Evolutionary conservation across 2,113 vertebrate species (phyloP).

Genomic region (Myrmophylax atrothorax): DNA sequence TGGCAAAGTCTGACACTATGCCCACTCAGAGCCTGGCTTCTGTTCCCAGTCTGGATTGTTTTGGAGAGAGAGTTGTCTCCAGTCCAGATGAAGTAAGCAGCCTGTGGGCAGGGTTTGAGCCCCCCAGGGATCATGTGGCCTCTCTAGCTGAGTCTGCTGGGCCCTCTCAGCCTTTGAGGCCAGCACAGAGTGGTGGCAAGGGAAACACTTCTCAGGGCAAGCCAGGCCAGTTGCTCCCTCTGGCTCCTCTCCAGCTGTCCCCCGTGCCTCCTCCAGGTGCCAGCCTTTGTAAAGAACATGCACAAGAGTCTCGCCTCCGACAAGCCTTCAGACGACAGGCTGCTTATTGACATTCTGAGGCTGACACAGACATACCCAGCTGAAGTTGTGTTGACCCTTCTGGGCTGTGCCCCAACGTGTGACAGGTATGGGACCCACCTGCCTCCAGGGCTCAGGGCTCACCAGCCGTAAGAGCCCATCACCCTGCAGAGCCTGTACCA

Average conservation of each 20-base stretch:
- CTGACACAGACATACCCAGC: too few relatives aligned
- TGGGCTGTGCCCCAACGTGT: neutral
- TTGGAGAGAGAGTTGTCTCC: too few relatives aligned
- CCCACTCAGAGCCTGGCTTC: too few relatives aligned
- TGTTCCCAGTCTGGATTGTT: too few relatives aligned
- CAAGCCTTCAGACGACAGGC: too few relatives aligned
- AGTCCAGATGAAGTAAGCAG: neutral
- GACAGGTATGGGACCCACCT: neutral
- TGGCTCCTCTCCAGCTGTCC: neutral
- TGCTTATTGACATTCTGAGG: too few relatives aligned
- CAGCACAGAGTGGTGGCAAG: neutral
- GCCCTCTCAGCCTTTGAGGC: neutral
- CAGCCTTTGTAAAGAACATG: neutral
- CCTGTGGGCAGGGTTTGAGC: neutral
- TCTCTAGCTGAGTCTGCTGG: accelerated
- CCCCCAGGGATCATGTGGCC: too few relatives aligned
- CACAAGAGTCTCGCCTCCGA: neutral
- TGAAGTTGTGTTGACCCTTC: neutral
- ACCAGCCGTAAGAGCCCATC: neutral
- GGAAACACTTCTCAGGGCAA: neutral
- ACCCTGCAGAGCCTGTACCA: neutral
- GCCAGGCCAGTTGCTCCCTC: neutral
- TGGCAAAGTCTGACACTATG: too few relatives aligned
- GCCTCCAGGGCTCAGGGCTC: neutral
- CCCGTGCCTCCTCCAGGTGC: neutral